Conservation (phyloP, 2,113 vertebrate genomes). For the Dicentrarchus labrax region DNA sequence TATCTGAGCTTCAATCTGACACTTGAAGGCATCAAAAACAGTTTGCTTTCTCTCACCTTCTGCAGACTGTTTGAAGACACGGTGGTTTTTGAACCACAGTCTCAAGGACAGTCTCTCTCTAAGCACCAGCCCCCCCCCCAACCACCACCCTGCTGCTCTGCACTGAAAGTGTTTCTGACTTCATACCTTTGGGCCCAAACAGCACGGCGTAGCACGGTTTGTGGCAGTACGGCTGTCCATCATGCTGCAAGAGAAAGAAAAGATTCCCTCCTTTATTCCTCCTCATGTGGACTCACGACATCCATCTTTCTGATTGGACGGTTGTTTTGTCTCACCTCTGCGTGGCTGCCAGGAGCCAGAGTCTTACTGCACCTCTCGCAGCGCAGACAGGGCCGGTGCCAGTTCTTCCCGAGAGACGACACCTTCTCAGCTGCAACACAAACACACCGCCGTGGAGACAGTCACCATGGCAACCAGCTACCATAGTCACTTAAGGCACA, state of each 20-base stretch:
- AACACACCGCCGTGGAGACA: slow-evolving; percentile 31
- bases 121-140: not conserved
- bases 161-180: not conserved
- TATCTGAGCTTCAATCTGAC: not conserved
- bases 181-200: slow-evolving; percentile 94
- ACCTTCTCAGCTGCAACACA: slow-evolving; percentile 91
- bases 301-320: not conserved
- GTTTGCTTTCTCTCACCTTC: not conserved
- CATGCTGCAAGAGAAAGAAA: slow-evolving; percentile 84
- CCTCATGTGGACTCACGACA: not conserved
- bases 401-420: slow-evolving; percentile 95
- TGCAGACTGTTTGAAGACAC: not conserved
- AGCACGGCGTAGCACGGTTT: slow-evolving; percentile 94
- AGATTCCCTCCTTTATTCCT: not conserved
- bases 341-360: slow-evolving; percentile 90
- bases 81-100: not conserved
- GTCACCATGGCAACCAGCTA: slow-evolving; percentile 38
- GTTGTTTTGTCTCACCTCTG: slow-evolving; percentile 85
- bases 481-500: not conserved
- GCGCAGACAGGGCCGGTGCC: slow-evolving; percentile 95
- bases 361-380: slow-evolving; percentile 95
- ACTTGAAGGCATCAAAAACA: not conserved
- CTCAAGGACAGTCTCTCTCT: too few species aligned
- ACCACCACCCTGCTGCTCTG: not conserved
- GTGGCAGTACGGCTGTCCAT: slow-evolving; percentile 95